Base-by-base conservation (phyloP, 2,113 vertebrate species). In the Pardalotus punctatus region DNA sequence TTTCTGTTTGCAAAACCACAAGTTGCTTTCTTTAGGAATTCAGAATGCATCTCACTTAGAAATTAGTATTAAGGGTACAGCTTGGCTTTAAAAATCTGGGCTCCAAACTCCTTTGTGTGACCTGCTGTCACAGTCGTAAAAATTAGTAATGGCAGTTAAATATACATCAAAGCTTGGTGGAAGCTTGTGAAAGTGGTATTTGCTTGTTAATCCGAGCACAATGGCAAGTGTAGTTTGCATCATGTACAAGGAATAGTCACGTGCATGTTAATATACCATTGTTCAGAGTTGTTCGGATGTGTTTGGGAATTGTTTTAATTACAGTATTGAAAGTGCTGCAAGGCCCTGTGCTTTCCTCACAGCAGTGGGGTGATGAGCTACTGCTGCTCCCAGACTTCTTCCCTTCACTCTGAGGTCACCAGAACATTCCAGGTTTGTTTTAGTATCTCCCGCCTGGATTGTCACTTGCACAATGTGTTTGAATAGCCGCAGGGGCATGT, bases 191-290 rank as follows among this genome's bases (percentile, higher is more conserved):
- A 80, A 93, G 54, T 0, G 0, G 14, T 25, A 10, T 65, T 93
- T 80, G n/a, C 92, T 82, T 54, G 62, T 92, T 76, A 95, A 88
- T 53, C 67, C 71, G 19, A 27, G 38, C 76, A 80, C 76, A 76
- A 27, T 62, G 74, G 79, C 45, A 27, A 80, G 62, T 35, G n/a
- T 3, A 62, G 35, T 72, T 79, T 80, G 57, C 40, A 43, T 76
- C 10, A 4, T 57, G 50, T 50, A 71, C 54, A 69, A 54, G 56
- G 58, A 81, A 43, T 4, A 88, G 70, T 9, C 53, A 24, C 79
- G 62, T 64, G 22, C 48, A 9, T 29, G 31, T 66, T 90, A 80
- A 69, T 33, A 7, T 21, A 10, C 50, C 0, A 0, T 38, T 79
- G 45, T 53, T 86, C 50, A 14, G 74, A 48, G 62, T 8, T 36